Base-by-base conservation (phyloP, 2,888 invertebrate species). In the Keiferia lycopersicella region DNA sequence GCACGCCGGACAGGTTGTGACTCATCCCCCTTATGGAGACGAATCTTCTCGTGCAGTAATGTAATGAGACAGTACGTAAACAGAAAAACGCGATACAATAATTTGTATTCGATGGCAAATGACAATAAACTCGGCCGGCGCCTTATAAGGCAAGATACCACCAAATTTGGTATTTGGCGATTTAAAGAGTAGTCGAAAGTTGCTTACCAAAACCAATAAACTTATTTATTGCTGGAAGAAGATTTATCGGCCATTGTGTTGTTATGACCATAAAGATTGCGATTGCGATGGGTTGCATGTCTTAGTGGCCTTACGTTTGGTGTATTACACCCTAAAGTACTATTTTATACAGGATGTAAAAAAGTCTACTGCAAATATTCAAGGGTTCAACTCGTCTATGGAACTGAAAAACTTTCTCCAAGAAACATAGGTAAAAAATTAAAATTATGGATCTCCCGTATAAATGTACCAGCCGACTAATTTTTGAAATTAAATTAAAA, bases 241-340 rank as follows among this genome's bases (percentile, higher is more conserved):
- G 74, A 80, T 80, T 81, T 81, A 83, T 79, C 66, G 76, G 70
- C 74, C 71, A 83, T 83, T 83, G 79, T 82, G 74, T 76, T 64
- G 71, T 73, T 53, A 62, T 50, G 20, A 45, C 26, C 60, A 63
- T 12, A 63, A 63, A 57, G 20, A 58, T 63, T 58, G 58, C 58
- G 20, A 34, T 53, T 41, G 51, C 53, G 30, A 62, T 45, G 50
- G 41, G 39, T 60, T 45, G 60, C 59, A 22, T 30, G 60, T 45
- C 58, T 39, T 26, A 26, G 12, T 26, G 18, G 38, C 14, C 39
- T 22, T 59, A 59, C 41, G 20, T 26, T 12, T 22, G 45, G 26
- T 34, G 34, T 26, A 20, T 45, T n/a, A n/a, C n/a, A n/a, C n/a
- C n/a, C n/a, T n/a, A n/a, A n/a, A n/a, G n/a, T n/a, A n/a, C n/a